phyloP scores from a whole-genome alignment of 2,888 invertebrate species.

The Oasisia sp. region DNA sequence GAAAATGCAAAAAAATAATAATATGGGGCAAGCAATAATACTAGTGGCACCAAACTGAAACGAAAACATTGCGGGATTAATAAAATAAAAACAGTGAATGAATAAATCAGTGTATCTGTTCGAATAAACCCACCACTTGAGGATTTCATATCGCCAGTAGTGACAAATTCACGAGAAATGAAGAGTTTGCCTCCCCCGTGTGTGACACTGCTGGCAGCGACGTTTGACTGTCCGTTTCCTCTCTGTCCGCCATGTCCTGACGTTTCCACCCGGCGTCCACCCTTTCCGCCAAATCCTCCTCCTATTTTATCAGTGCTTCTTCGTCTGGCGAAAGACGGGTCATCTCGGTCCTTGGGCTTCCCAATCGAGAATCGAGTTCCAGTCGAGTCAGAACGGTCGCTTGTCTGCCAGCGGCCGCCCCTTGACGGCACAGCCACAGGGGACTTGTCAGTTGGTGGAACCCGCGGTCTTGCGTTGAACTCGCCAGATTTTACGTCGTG shows the following conservation, averaged over 20 bases:
- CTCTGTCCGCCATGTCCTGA: not conserved
- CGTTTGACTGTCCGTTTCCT: not conserved
- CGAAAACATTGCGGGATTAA: not conserved
- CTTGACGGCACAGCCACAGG: not conserved
- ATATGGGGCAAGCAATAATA: no score
- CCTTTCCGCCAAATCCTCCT: conserved; percentile 17
- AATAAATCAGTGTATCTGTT: not conserved
- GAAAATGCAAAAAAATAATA: no score
- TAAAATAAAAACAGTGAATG: not conserved
- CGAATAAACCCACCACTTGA: not conserved
- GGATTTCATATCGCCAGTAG: not conserved
- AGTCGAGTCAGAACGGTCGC: not conserved
- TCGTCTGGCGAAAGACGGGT: not conserved
- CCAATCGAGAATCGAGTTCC: not conserved
- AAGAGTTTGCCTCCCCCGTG: conserved; percentile 10
- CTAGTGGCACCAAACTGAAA: not conserved
- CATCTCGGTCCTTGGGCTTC: not conserved
- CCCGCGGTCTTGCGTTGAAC: not conserved
- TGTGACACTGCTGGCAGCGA: not conserved
- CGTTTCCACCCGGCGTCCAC: not conserved
- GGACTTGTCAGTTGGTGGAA: not conserved
- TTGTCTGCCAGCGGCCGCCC: conserved; percentile 4
- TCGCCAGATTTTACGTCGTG: not conserved
- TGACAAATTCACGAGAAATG: conserved; percentile 17
- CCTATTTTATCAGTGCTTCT: not conserved